Base-by-base conservation (phyloP, 2,113 vertebrate species). In the Hydrochoerus hydrochaeris region DNA sequence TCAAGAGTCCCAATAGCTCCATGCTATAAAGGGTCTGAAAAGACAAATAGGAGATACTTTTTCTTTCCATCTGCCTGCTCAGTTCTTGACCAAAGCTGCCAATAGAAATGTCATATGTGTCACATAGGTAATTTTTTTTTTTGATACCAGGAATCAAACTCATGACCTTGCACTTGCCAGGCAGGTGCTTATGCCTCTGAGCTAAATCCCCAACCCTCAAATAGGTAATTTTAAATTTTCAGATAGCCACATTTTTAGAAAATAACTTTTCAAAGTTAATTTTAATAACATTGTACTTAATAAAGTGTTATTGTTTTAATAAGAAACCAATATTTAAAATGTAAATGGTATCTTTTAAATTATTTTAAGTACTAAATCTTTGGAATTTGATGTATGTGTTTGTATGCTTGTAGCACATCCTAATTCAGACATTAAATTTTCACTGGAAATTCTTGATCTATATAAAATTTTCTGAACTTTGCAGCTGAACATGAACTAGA, bases 251-350 rank as follows among this genome's bases (percentile, higher is more conserved):
- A 80, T 41, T 84, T 95, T 60, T 52, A 52, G 32, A 78, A 65
- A 75, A 75, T 75, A 75, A 71, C 14, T 80, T 80, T 46, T 13
- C 41, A 28, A 65, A 69, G n/a, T 83, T 38, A 78, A 62, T 38
- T 78, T 95, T 81, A 38, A 85, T 49, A 85, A 80, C 19, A 90
- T 60, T 94, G 80, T 93, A 75, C 35, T 83, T 62, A 85, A 60
- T 26, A 82, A 89, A 41, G 22, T 77, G 81, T 65, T 67, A 90
- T 65, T 60, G 86, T 73, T 81, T 92, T 75, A 73, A 85, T 17
- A 86, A 54, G 30, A 54, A 58, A 81, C 28, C 44, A 78, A 35
- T 52, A 69, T 78, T 87, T 52, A 52, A 78, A 95, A 85, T 78
- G n/a, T 69, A 38, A 88, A 32, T 58, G 14, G 20, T 77, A n/a